A percentile compares a stretch with the other conserved stretches of the same genome.
phyloP scores from a whole-genome alignment of 1,140 invertebrate species.

The Hermetia illucens region DNA sequence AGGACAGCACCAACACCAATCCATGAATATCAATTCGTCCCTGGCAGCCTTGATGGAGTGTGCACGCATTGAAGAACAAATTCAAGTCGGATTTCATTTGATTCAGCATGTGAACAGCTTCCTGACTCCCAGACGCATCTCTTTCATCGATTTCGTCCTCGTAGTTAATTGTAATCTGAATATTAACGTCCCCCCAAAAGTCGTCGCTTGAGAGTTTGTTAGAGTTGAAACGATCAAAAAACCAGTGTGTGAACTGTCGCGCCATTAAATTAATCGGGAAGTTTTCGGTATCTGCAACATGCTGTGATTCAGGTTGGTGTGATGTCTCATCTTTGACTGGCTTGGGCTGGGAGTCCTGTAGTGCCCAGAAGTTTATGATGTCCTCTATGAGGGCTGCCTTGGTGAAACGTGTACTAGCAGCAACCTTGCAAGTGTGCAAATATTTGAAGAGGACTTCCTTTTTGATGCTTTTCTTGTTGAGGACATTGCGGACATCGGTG shows the following conservation, averaged over 20 bases:
- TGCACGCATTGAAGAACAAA: constrained; percentile 45
- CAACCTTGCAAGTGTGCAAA: constrained; percentile 26
- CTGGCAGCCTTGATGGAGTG: constrained; percentile 34
- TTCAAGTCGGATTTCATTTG: constrained; percentile 24
- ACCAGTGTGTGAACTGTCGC: constrained; percentile 42
- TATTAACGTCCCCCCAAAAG: constrained; percentile 37
- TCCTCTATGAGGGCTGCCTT: constrained; percentile 32
- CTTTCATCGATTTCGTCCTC: constrained; percentile 11
- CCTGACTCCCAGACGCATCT: constrained; percentile 4
- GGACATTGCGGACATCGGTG: constrained; percentile 22
- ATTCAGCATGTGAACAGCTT: constrained; percentile 12
- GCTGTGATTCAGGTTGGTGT: constrained; percentile 1
- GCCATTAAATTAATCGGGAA: constrained; percentile 32
- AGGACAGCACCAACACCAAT: constrained; percentile 39
- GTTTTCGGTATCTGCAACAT: constrained; percentile 2
- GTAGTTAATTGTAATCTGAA: constrained; percentile 13
- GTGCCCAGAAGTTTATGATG: constrained; percentile 29
- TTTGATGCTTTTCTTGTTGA: constrained; percentile 32
- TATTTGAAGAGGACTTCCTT: constrained; percentile 34
- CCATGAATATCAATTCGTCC: constrained; percentile 43
- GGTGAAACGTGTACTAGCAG: constrained; percentile 26
- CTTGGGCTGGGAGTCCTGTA: constrained; percentile 3
- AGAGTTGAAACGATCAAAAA: constrained; percentile 40
- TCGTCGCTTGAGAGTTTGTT: constrained; percentile 33
- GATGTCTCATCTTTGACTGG: neutral